Base-by-base conservation (phyloP, 2,797 vertebrate species). In the Poecilia velifera region DNA sequence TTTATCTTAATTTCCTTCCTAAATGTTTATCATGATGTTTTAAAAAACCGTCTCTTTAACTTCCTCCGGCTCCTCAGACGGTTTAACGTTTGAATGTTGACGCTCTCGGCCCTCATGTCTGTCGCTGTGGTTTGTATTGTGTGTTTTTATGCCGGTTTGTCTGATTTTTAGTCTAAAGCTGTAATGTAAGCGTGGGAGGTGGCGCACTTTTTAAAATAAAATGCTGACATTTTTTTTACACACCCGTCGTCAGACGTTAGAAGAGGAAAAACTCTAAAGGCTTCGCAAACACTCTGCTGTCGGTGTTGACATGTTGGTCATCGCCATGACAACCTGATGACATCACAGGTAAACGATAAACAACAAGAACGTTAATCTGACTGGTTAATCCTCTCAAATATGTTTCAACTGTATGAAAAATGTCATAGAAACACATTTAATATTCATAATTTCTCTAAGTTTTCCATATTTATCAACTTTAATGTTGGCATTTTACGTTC, bases 181-280 rank as follows among this genome's bases (percentile, higher is more conserved):
- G 39, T 31, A 43, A 62, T 46, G 72, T 80, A 72, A 71, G 20
- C 39, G 25, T 86, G 81, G 14, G 41, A 81, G 57, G 62, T 41
- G 47, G 53, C 66, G 45, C 75, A 47, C 72, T 90, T 92, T 90
- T 90, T 86, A 85, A 90, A 90, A 90, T 89, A 91, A 90, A 92
- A 79, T 62, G 0, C 39, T 22, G 78, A 47, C 85, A 76, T 89
- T 91, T 89, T 93, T 84, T 84, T 88, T 64, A 64, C 59, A 90
- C 84, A 81, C 8, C 8, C 59, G 8, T 45, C 1, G 3, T 36
- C 14, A 4, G 2, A 51, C 4, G 1, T 57, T 16, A 28, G 22
- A 70, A 28, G 25, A 46, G 13, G 16, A 46, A 45, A 45, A 70
- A 43, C 36, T 34, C 13, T 18, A 3, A 64, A 3, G 6, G 0